Conservation (phyloP, 2,888 invertebrate species). For the Cryptus armator region DNA sequence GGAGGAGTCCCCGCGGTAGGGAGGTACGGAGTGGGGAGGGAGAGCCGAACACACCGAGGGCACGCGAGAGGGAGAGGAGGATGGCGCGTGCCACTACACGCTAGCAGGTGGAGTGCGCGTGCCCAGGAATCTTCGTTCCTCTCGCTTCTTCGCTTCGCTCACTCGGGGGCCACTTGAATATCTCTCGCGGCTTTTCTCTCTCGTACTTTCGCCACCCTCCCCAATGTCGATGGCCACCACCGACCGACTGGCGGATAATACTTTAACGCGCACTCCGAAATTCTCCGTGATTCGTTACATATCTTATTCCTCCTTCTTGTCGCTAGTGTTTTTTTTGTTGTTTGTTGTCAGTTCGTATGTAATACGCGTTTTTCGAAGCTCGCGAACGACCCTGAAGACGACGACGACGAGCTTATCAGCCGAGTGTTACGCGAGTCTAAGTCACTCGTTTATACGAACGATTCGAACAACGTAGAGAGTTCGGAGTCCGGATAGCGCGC, state of each 20-base stretch:
- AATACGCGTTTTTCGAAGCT: not conserved
- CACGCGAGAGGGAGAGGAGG: conserved; percentile 76
- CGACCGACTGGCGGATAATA: conserved; percentile 57
- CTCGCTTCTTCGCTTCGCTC: conserved; percentile 51
- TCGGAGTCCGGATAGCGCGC: conserved; percentile 36
- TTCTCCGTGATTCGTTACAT: conserved; percentile 30
- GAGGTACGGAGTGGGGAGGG: conserved; percentile 72
- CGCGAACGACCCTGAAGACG: conserved; percentile 36
- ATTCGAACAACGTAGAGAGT: conserved; percentile 3
- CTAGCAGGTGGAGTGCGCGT: conserved; percentile 84
- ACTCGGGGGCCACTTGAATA: conserved; percentile 56
- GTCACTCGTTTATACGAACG: not conserved
- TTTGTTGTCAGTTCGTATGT: not conserved
- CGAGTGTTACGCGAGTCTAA: conserved; percentile 21
- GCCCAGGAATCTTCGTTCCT: conserved; percentile 79
- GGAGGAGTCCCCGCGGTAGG: conserved; percentile 76
- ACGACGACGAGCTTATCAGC: conserved; percentile 46
- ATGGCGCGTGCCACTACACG: conserved; percentile 84
- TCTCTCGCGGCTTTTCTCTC: conserved; percentile 66
- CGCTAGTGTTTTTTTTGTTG: conserved; percentile 66
- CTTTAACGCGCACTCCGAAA: conserved; percentile 24
- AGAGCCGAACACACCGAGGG: conserved; percentile 74
- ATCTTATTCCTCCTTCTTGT: conserved; percentile 40
- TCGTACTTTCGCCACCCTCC: conserved; percentile 50
- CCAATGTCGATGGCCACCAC: conserved; percentile 60